These are phyloP conservation scores for Patella vulgata DNA, from an alignment of 1,140 invertebrate species.

Conservation along the genomic window DNA sequence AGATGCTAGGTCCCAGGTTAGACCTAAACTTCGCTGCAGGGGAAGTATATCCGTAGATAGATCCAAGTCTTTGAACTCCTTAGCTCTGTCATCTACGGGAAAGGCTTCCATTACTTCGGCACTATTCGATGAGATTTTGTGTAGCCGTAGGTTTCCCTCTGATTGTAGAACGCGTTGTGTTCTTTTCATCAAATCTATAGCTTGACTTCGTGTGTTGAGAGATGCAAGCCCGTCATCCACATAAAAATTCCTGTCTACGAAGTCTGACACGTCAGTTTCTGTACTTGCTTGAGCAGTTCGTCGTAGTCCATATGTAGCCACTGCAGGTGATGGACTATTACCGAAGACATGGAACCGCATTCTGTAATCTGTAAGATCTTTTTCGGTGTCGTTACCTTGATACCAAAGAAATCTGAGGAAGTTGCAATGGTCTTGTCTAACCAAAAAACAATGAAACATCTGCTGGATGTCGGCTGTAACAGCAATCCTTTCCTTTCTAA, in stretches of 20 bases:
- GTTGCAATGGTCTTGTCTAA: too few species aligned
- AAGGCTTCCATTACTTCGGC: slow-evolving; percentile 12
- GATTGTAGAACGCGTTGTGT: background rate
- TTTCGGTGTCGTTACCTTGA: too few species aligned
- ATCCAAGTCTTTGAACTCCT: slow-evolving; percentile 19
- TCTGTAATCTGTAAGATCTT: too few species aligned
- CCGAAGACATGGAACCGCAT: too few species aligned
- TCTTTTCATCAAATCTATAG: background rate
- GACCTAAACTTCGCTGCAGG: slow-evolving; percentile 22
- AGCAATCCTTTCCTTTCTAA: slow-evolving; percentile 27
- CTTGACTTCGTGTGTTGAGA: background rate
- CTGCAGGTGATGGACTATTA: too few species aligned
- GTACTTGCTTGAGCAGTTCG: too few species aligned
- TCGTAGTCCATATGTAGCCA: too few species aligned
- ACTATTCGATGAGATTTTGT: slow-evolving; percentile 23
- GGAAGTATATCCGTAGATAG: slow-evolving; percentile 12
- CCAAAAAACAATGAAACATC: too few species aligned
- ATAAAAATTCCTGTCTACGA: too few species aligned
- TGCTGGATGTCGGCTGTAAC: slow-evolving; percentile 23
- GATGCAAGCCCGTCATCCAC: background rate
- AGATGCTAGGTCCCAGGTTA: slow-evolving; percentile 13
- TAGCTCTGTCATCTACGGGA: slow-evolving; percentile 10
- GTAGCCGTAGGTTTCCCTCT: slow-evolving; percentile 11
- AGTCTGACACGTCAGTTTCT: too few species aligned
- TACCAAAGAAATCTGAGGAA: too few species aligned